Percentiles rank a stretch among this genome's conserved stretches.
These are phyloP conservation scores for Drosophila mercatorum DNA, from an alignment of 2,888 invertebrate species.

Conservation along the genomic window DNA sequence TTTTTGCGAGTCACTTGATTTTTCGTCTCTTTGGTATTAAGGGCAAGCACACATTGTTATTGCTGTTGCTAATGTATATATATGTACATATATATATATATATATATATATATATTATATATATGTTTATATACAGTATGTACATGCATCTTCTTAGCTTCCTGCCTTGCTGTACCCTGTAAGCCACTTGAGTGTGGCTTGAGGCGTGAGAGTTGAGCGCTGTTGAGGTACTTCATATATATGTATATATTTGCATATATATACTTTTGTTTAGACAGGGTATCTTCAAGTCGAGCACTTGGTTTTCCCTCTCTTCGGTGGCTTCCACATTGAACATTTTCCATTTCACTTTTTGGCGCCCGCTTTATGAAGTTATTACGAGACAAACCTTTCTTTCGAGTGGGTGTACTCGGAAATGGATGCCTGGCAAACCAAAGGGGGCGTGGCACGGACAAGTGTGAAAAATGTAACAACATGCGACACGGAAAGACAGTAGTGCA, in stretches of 20 bases:
- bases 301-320: conserved; percentile 9
- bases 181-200: background rate
- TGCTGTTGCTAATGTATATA: conserved; percentile 5
- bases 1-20: conserved; percentile 65
- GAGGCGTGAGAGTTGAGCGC: background rate
- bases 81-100: background rate
- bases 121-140: background rate
- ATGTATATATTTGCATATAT: background rate
- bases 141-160: background rate
- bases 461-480: conserved; percentile 62
- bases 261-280: background rate
- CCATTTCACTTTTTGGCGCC: conserved; percentile 65
- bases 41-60: conserved; percentile 51
- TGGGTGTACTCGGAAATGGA: conserved; percentile 43
- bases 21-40: conserved; percentile 57
- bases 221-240: background rate
- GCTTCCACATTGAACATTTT: conserved; percentile 21
- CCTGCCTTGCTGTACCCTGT: conserved; percentile 9
- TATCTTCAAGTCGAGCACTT: background rate
- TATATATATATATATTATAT: background rate
- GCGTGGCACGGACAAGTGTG: conserved; percentile 64
- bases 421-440: background rate
- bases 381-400: conserved; percentile 23
- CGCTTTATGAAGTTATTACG: conserved; percentile 73
- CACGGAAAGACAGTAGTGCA: conserved; percentile 16